Base-by-base conservation (phyloP, 1,140 invertebrate species). In the Cyclina sinensis region DNA sequence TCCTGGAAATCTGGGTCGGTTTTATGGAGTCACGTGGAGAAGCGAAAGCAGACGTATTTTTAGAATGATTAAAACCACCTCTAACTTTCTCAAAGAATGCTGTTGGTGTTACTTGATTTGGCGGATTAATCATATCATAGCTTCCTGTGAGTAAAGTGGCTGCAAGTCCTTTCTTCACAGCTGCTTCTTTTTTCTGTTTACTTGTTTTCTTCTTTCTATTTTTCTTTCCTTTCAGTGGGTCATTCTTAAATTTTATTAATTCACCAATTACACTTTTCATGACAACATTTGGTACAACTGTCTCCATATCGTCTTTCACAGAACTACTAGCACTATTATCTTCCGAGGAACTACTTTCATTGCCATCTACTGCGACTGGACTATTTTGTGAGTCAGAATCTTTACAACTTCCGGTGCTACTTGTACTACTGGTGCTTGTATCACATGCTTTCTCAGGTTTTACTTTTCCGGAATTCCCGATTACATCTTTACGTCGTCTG, bases 81-180 rank as follows among this genome's bases (percentile, higher is more conserved):
- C 86, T 68, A 0, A 91, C 83, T 76, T 91, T 91, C 24, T 92
- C 85, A 68, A 90, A 90, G 14, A 89, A 86, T 59, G 91, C 90
- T 30, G 91, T 91, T 14, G 94, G 93, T 30, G 92, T 94, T 12
- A 94, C 85, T 84, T 93, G 94, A 70, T 94, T 94, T n/a, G 94
- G 94, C 12, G 94, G 94, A n/a, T 91, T 92, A 37, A 94, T 84
- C 91, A 94, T 94, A 65, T 94, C 94, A 68, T 93, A 94, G 35
- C 81, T 88, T 68, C 90, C 89, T 43, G 57, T 43, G 27, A 90
- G 65, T 27, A 92, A 27, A 54, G 85, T 91, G 39, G 68, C 73
- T 46, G 65, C 30, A 65, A 81, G 39, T 24, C 65, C 65, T 78
- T 89, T 74, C 21, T 85, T 74, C 12, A 88, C 59, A 43, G 74